These are phyloP conservation scores for Morus bassanus DNA, from an alignment of 2,797 vertebrate genomes.

Conservation along the genomic window DNA sequence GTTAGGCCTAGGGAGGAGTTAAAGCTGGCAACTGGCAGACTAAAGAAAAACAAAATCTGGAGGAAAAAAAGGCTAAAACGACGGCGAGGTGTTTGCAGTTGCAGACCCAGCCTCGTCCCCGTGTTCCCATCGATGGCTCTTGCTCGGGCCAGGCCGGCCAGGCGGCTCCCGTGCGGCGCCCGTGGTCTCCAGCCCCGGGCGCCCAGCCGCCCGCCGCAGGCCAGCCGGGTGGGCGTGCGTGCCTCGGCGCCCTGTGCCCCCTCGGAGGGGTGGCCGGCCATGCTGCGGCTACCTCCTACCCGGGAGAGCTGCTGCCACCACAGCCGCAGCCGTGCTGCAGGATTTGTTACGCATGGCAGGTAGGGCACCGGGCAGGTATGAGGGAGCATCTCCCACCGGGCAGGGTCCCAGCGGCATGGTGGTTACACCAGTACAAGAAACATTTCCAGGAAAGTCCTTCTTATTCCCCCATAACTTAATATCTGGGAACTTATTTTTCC, in stretches of 20 bases:
- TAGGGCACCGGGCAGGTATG: fast-evolving
- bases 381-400: not conserved
- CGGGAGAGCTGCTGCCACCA: not conserved
- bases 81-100: fast-evolving
- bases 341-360: fast-evolving
- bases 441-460: not conserved
- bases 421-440: not conserved
- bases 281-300: fast-evolving
- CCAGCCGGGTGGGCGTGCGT: fast-evolving
- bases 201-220: too few species aligned
- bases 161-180: fast-evolving
- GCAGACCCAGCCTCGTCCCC: not conserved
- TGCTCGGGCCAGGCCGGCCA: fast-evolving
- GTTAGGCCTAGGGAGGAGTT: not conserved
- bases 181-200: fast-evolving
- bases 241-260: too few species aligned
- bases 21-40: not conserved
- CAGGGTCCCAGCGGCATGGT: fast-evolving
- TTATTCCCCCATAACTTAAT: not conserved
- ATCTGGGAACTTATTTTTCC: not conserved
- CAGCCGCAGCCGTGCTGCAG: fast-evolving
- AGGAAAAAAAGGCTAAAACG: too few species aligned
- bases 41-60: not conserved
- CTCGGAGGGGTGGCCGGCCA: fast-evolving
- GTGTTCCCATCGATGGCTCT: fast-evolving